Evolutionary conservation across 2,113 vertebrate species (phyloP).

Genomic region (Tursiops truncatus): DNA sequence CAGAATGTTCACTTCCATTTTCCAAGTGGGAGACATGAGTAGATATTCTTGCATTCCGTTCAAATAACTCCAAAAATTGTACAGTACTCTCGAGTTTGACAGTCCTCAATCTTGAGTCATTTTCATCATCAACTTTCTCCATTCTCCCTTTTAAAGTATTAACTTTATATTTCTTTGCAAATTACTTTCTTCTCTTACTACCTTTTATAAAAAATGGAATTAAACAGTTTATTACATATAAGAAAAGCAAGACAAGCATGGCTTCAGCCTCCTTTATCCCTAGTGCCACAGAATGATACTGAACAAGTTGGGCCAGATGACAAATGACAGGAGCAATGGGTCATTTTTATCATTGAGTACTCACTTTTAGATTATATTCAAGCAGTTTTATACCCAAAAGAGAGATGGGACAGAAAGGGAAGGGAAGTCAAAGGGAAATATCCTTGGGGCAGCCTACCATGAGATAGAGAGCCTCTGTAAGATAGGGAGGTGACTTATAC

Average conservation of each 20-base stretch:
- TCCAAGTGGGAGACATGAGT: neutral
- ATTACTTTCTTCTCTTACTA: neutral
- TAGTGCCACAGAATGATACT: neutral
- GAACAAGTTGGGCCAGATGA: neutral
- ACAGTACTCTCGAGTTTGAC: neutral
- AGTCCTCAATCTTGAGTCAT: neutral
- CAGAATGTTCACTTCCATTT: neutral
- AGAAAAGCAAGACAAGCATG: neutral
- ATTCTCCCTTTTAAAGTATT: neutral
- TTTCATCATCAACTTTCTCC: neutral
- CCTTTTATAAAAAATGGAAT: neutral
- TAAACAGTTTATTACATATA: neutral
- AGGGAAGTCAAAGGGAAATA: neutral
- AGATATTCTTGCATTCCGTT: neutral
- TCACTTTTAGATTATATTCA: neutral
- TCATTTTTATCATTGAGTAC: neutral
- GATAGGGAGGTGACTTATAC: neutral
- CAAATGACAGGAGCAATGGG: neutral
- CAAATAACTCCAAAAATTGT: neutral
- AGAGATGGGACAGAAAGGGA: neutral
- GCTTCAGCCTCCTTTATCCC: rapidly evolving
- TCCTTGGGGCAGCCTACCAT: neutral
- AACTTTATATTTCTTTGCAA: neutral
- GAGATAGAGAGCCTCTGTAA: neutral
- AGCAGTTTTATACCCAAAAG: neutral